phyloP scores from a whole-genome alignment of 2,888 invertebrate genomes.

The Electrophaes corylata region DNA sequence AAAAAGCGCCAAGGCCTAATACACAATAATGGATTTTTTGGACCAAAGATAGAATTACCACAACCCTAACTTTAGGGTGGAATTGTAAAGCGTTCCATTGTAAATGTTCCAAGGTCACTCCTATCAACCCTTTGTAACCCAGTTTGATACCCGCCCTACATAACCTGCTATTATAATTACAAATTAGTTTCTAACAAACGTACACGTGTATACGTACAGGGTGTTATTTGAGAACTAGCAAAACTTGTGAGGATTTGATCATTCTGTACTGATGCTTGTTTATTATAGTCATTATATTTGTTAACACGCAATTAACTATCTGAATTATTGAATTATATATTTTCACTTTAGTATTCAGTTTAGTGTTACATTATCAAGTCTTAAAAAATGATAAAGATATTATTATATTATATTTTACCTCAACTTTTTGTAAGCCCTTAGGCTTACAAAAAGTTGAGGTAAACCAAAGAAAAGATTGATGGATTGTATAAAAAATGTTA shows the following conservation, averaged over 20 bases:
- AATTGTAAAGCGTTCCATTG: slow-evolving; percentile 29
- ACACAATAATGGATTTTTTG: neutral
- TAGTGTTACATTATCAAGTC: too few species aligned
- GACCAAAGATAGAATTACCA: neutral
- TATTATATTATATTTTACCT: too few species aligned
- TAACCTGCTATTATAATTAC: slow-evolving; percentile 49
- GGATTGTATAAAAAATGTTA: too few species aligned
- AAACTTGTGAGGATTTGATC: neutral
- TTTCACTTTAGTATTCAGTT: too few species aligned
- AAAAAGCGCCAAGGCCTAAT: neutral
- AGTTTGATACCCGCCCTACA: slow-evolving; percentile 40
- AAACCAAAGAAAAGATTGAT: too few species aligned
- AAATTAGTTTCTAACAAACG: slow-evolving; percentile 42
- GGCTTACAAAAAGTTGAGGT: too few species aligned
- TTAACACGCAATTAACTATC: too few species aligned
- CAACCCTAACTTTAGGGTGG: slow-evolving; percentile 15
- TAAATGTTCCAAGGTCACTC: slow-evolving; percentile 39
- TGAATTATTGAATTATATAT: too few species aligned
- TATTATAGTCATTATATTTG: too few species aligned
- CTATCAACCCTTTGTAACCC: slow-evolving; percentile 43
- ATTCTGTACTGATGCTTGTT: too few species aligned
- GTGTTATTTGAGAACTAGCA: neutral
- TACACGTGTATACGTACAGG: slow-evolving; percentile 15
- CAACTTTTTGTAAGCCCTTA: too few species aligned
- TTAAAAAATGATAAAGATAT: too few species aligned